Evolutionary conservation across 2,113 vertebrate species (phyloP), one percentile per base, ranked within the genome.

Genomic region (Megalops atlanticus): DNA sequence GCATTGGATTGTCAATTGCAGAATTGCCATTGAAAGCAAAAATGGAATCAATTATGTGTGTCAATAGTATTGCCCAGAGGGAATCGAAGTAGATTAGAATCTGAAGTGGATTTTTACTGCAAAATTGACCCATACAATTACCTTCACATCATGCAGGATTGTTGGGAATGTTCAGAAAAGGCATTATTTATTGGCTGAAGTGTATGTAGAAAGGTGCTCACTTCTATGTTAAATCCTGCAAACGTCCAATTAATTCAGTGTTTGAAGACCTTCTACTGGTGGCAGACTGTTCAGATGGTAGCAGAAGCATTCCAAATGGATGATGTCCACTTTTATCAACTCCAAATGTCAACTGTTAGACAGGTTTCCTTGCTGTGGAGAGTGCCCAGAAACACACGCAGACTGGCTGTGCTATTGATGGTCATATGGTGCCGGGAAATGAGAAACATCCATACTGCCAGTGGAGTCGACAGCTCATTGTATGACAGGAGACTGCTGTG

Each of bases 21-120:
- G 8, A 40, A 38, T 38, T 73, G 12, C 10, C 15, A 2, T 74
- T 45, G 15, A 36, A 31, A 74, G 40, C 36, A 33, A 3, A 40
- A 10, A 38, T 38, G 73, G 73, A 31, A 74, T 74, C 73, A 74
- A 74, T 74, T 45, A 74, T 24, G 21, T 11, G 73, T 31, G 40
- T 45, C 73, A 39, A 27, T 52, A 35, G 16, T 18, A 52, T 27
- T 35, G 45, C 35, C 39, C 31, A 35, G 21, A 15, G 31, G 1
- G 10, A 75, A 8, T 21, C 27, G 41, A 75, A 75, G 40, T 43
- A 43, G 38, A 45, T 75, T 45, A 75, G 5, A n/a, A 75, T 75
- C 21, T 45, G 40, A 75, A 43, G 12, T 75, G 58, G 21, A 24
- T n/a, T 64, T 64, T 64, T 10, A 64, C 58, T 27, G 11, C 31